Base-by-base conservation (phyloP, 1,140 invertebrate genomes). In the Solenopsis fugax region DNA sequence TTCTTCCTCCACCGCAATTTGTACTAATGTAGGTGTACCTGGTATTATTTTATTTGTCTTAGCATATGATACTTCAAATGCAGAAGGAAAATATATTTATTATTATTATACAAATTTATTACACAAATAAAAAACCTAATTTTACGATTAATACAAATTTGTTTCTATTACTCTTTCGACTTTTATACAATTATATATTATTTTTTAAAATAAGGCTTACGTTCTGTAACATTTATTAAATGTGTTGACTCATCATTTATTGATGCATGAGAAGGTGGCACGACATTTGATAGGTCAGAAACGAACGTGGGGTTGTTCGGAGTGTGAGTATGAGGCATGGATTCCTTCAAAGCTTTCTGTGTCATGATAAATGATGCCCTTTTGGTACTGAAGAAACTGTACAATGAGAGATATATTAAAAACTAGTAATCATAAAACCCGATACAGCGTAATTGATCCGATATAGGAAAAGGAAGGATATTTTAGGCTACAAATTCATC, bases 1-100 rank as follows among this genome's bases (percentile, higher is more conserved):
- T 2, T 96, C 96, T 94, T 97, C 96, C 93, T 97, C 97, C 1
- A 93, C 93, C 34, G 93, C 92, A 4, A 65, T 72, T 71, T 90
- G 80, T 10, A 87, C 29, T 3, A 18, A 9, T n/a, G 13, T 13
- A n/a, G 65, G 18, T 52, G 64, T 85, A 2, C 4, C 29, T 0
- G 69, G 52, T 1, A 9, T 34, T 13, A 2, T 64, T 50, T 50
- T 75, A 48, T 50, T 60, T 37, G 7, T 12, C 7, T 18, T 16
- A 5, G 54, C 29, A 21, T 29, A 2, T 29, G 29, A 10, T 0
- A 1, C 85, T 90, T 12, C 48, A 86, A 76, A 85, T 18, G 12
- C 1, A 24, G 48, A 34, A 45, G 4, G 9, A 4, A 72, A 72
- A 60, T 77, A 2, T 29, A 78, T 12, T 18, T 45, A 56, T 41